Evolutionary conservation across 2,797 vertebrate species (phyloP).

Genomic region (Eulemur rubriventer): DNA sequence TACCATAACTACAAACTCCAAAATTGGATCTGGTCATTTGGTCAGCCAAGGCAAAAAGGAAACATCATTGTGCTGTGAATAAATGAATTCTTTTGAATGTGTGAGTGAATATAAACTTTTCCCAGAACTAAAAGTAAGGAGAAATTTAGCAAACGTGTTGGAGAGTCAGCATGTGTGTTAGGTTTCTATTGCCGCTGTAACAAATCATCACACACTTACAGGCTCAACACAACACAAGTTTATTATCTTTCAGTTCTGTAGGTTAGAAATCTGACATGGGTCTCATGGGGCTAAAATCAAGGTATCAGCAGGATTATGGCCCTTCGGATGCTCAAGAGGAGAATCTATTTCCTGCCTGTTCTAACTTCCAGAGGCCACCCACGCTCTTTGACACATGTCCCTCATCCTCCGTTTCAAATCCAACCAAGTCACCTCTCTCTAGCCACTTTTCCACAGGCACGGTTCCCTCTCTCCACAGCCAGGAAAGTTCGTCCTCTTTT

Average conservation of each 20-base stretch:
- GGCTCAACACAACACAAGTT: neutral
- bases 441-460: neutral
- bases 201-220: neutral
- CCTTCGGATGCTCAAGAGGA: neutral
- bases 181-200: neutral
- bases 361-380: neutral
- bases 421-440: neutral
- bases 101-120: neutral
- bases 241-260: neutral
- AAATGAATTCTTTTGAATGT: neutral
- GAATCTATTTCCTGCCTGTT: neutral
- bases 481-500: neutral
- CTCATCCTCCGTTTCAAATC: neutral
- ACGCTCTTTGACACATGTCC: neutral
- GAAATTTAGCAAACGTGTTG: neutral
- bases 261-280: neutral
- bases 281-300: neutral
- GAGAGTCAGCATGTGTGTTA: neutral
- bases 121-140: neutral
- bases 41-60: neutral
- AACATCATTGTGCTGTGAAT: neutral
- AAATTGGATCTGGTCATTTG: neutral
- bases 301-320: neutral
- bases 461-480: neutral
- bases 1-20: neutral